Base-by-base conservation (phyloP, 1,140 invertebrate species). In the Drosophila asahinai region DNA sequence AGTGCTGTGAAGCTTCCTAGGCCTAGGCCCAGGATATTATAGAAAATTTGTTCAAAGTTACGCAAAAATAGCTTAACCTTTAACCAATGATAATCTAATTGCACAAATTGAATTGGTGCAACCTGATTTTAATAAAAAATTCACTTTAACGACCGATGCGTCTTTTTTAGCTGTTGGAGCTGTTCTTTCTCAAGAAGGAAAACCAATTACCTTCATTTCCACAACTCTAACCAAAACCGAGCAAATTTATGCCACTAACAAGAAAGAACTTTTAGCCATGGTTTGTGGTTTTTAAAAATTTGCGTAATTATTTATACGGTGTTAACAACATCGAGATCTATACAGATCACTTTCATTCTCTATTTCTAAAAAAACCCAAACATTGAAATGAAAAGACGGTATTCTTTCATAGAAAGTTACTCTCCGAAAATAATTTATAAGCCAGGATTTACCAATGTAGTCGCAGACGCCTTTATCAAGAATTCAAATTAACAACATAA, bases 81-180 rank as follows among this genome's bases (percentile, higher is more conserved):
- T 36, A 54, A 54, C n/a, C 36, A 43, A 30, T 6, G 5, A 55
- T 7, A 43, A 43, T 27, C 3, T 58, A n/a, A 25, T 40, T 15
- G 36, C 36, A 19, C 55, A 58, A 58, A 11, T 30, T 2, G 55
- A 58, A n/a, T 6, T 58, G 2, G 38, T 58, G 9, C 40, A 58
- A 27, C 55, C 55, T 0, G 55, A 58, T n/a, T 58, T 27, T n/a
- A 58, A 43, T 42, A 58, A 43, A 43, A 58, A 58, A 58, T 42
- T 40, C 1, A n/a, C 17, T n/a, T n/a, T 58, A 42, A 58, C 55
- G 3, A 58, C 55, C 1, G 55, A 58, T 6, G 22, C 55, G 4
- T 58, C 55, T 15, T 40, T 43, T 7, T 1, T 58, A 14, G 55
- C 38, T 11, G 43, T 58, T n/a, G 55, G 55, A 2, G 55, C 38